Evolutionary conservation across 2,888 invertebrate genomes (phyloP).

Genomic region (Branchellion lobata): DNA sequence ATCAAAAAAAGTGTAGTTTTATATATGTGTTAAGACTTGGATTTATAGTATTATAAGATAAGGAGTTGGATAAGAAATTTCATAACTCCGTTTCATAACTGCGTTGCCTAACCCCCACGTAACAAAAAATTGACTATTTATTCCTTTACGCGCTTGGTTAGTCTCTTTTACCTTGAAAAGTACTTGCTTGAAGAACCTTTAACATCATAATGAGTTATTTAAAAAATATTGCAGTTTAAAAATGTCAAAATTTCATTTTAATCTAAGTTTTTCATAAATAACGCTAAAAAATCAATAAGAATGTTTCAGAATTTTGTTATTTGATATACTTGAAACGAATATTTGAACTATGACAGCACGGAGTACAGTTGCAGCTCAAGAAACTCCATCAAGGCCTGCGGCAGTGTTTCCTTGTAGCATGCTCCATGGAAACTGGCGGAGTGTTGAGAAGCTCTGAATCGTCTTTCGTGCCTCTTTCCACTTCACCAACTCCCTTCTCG

Average conservation of each 20-base stretch:
- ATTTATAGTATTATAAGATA: background rate
- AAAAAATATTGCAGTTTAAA: background rate
- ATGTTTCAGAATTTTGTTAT: no score
- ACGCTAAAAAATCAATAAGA: no score
- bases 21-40: no score
- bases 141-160: background rate
- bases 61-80: background rate
- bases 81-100: slow-evolving; percentile 12
- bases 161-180: no score
- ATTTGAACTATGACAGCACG: no score
- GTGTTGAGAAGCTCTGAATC: background rate
- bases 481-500: background rate
- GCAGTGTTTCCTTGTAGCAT: background rate
- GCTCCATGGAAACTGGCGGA: slow-evolving; percentile 9
- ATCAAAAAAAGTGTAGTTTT: no score
- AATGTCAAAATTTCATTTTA: background rate
- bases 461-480: background rate
- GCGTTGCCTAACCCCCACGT: slow-evolving; percentile 11
- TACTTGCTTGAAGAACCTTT: no score
- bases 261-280: background rate
- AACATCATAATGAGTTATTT: no score
- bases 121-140: background rate
- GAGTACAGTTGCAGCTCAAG: no score
- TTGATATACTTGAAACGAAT: no score
- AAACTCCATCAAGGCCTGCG: no score